Conservation (phyloP, 2,113 vertebrate species). For the Sinocyclocheilus anshuiensis region DNA sequence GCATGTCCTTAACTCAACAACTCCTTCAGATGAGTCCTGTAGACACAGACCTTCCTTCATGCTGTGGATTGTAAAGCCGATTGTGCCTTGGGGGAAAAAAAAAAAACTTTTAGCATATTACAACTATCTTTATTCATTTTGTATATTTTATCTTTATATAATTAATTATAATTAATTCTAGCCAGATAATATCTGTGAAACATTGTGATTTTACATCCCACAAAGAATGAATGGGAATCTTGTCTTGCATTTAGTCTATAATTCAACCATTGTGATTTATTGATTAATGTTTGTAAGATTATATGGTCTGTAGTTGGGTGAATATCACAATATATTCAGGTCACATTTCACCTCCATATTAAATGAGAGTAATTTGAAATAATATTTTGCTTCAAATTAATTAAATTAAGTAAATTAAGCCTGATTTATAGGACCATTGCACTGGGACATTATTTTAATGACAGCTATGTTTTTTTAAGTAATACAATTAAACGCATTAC, state of each 20-base stretch:
- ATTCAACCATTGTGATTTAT: not conserved
- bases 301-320: not conserved
- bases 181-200: not conserved
- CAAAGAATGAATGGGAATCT: not conserved
- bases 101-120: not conserved
- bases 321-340: not conserved
- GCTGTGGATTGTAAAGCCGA: slow-evolving; percentile 70
- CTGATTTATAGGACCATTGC: not conserved
- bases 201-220: not conserved
- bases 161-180: not conserved
- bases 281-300: not conserved
- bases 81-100: slow-evolving; percentile 52
- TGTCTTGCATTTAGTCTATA: not conserved
- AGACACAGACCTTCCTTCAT: slow-evolving; percentile 66
- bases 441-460: no score
- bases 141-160: not conserved
- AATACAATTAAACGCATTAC: no score
- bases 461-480: no score
- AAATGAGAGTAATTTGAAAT: not conserved
- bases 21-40: slow-evolving; percentile 58
- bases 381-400: not conserved
- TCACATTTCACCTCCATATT: not conserved
- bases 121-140: not conserved
- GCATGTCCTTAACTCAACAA: slow-evolving; percentile 65
- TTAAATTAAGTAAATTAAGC: not conserved